Evolutionary conservation across 2,888 invertebrate species (phyloP).

Genomic region (Scrobipalpa costella): DNA sequence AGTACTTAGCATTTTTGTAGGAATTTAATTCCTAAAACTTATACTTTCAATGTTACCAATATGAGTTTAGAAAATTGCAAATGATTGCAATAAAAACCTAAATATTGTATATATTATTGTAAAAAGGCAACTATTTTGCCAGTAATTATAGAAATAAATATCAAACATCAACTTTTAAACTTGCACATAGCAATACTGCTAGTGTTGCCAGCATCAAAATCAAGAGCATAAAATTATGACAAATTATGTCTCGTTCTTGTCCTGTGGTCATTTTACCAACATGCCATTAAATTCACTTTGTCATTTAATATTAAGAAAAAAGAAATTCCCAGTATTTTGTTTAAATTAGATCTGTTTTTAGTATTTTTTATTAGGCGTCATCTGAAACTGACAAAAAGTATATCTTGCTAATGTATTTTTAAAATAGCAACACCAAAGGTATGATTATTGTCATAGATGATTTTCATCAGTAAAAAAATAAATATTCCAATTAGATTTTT

Average conservation of each 20-base stretch:
- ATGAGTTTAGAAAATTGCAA: background rate
- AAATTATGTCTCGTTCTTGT: background rate
- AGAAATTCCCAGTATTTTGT: background rate
- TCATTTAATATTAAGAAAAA: background rate
- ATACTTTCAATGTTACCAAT: background rate
- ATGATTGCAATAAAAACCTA: background rate
- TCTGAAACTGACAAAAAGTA: background rate
- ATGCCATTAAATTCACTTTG: background rate
- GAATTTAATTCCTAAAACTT: constrained; percentile 2
- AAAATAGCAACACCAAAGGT: constrained; percentile 8
- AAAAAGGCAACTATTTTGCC: background rate
- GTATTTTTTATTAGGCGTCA: background rate
- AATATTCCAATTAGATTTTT: background rate
- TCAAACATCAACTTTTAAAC: background rate
- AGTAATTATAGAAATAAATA: background rate
- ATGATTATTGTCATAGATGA: background rate
- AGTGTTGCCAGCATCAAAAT: background rate
- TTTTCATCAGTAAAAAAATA: background rate
- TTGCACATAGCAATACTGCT: background rate
- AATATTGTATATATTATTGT: background rate
- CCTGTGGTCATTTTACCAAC: no score
- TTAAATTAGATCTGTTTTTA: background rate
- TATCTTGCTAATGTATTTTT: background rate
- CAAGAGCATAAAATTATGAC: background rate
- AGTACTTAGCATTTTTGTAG: background rate